Base-by-base conservation (phyloP, 2,888 invertebrate genomes). In the Macrosiphum euphorbiae region DNA sequence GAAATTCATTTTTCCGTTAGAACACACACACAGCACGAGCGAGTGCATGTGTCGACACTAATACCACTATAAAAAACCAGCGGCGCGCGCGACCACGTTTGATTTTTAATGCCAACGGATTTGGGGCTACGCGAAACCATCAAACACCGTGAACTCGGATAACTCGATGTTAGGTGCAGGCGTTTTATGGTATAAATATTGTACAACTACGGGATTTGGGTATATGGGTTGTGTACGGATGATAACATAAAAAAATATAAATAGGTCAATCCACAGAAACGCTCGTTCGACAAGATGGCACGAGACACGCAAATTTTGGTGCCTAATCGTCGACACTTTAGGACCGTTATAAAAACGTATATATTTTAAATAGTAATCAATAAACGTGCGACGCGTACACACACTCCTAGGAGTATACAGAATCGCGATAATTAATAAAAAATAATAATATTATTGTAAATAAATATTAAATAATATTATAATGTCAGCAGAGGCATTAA, bases 1-100 rank as follows among this genome's bases (percentile, higher is more conserved):
- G n/a, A 92, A 88, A 93, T 89, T 89, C 47, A 35, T 28, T 92
- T 47, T 88, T 92, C 52, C 67, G 28, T 90, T 58, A 85, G 55
- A 88, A 93, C 24, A 90, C 78, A 88, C 41, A 55, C 24, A 55
- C n/a, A 58, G 50, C 44, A 44, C 78, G 91, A 58, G 4, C 58
- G 58, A 86, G 44, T 47, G 35, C 28, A 88, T 35, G 89, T 67
- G 47, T 67, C 92, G 87, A 92, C 87, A 52, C n/a, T 3, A 0
- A 55, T 10, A 92, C 44, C 78, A 41, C 47, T 7, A 92, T 11
- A 50, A 91, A 61, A 86, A 92, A 67, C 61, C 91, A 78, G 1
- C 47, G 61, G 24, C 47, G 47, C 52, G 52, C 41, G 28, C 5
- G 26, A 20, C 20, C 78, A 16, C 16, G n/a, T 52, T 85, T 26